These are phyloP conservation scores for Oscheius myriophilus DNA, from an alignment of 2,888 invertebrate species.

Conservation along the genomic window DNA sequence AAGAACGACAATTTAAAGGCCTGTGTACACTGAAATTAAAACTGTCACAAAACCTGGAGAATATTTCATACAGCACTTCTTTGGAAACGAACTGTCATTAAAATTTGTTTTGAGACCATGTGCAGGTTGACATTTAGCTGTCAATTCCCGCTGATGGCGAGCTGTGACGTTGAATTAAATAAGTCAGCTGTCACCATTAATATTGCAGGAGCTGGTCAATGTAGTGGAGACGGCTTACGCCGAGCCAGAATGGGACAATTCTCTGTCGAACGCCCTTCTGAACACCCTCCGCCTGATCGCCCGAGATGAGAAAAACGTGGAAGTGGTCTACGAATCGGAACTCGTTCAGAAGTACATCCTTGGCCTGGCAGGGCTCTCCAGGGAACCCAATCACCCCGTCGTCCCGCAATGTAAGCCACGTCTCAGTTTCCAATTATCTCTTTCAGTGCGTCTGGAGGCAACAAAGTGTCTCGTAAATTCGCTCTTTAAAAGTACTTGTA, in stretches of 20 bases:
- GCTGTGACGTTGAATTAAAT: not conserved
- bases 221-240: not conserved
- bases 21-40: no score
- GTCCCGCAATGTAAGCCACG: not conserved
- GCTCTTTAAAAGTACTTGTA: constrained; percentile 30
- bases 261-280: constrained; percentile 22
- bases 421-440: no score
- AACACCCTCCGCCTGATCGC: constrained; percentile 33
- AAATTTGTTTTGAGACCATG: no score
- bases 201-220: constrained; percentile 9
- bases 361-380: constrained; percentile 3
- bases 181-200: not conserved
- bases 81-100: no score
- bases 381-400: constrained; percentile 7
- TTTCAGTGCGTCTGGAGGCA: constrained; percentile 44
- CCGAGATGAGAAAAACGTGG: constrained; percentile 35
- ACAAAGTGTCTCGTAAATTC: constrained; percentile 52
- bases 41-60: no score
- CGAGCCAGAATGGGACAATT: not conserved
- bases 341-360: constrained; percentile 19
- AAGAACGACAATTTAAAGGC: no score
- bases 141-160: no score
- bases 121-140: not conserved
- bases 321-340: constrained; percentile 24
- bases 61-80: no score